Base-by-base conservation (phyloP, 92 coral and sea anemone genomes). In the Siderastrea siderea region DNA sequence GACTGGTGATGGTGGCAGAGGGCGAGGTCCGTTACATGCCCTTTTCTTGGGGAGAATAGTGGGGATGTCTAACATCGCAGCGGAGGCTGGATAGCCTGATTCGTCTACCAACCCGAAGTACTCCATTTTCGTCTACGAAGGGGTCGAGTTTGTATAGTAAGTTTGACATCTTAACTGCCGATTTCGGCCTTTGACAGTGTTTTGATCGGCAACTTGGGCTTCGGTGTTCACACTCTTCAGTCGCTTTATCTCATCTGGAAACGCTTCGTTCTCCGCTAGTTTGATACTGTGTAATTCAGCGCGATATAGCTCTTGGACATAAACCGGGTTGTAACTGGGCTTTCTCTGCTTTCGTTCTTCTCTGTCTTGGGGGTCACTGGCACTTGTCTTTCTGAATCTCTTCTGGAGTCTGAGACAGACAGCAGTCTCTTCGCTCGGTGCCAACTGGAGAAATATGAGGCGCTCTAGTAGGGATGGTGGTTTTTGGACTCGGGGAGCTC, bases 61-160 rank as follows among this genome's bases (percentile, higher is more conserved):
- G 1, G 81, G 81, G 80, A 19, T 75, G 80, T 45, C 52, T 53
- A 65, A 75, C 64, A 2, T 75, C 66, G 11, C 53, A 75, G 10
- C 67, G 51, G 50, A 53, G 16, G 49, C 80, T 75, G 15, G 65
- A 75, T 8, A 12, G 80, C 8, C 66, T 75, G 46, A 75, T 11
- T 17, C 80, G 80, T 12, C 80, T 66, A 75, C 80, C 80, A 74
- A 74, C 78, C 17, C 78, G 59, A 4, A 74, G 43, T 13, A 74
- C 11, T 0, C 78, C 60, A 26, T 74, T 16, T 74, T 74, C 63
- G 61, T 74, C 78, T 14, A 49, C 2, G 17, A 74, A 74, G 60
- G 78, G 78, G 17, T 74, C 78, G 7, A 74, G 63, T 38, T 74
- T 74, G 78, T 74, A 53, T 4, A 74, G 78, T 4, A 38, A 74